phyloP scores from a whole-genome alignment of 2,113 vertebrate species.

The Trematomus loennbergii region DNA sequence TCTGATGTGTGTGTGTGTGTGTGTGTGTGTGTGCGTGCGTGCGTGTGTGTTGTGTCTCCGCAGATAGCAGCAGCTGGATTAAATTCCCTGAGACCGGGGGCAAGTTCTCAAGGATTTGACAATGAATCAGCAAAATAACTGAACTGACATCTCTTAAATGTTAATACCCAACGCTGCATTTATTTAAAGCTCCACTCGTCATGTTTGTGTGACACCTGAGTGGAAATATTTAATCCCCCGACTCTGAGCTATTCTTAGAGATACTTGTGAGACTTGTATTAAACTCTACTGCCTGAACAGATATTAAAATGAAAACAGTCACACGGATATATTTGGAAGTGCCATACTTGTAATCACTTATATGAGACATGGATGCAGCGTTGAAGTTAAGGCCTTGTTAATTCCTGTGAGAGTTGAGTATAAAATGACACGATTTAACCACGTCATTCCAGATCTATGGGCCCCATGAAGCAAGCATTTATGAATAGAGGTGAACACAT shows the following conservation, averaged over 20 bases:
- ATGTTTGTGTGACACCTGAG: constrained; percentile 39
- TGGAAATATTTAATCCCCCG: constrained; percentile 36
- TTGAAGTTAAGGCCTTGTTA: no score
- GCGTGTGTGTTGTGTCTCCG: constrained; percentile 62
- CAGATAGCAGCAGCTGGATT: constrained; percentile 56
- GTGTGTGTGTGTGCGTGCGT: no score
- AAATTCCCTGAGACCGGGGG: constrained; percentile 25
- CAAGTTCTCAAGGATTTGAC: constrained; percentile 55
- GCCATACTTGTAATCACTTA: no score
- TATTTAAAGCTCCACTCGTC: constrained; percentile 40
- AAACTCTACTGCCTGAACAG: no score
- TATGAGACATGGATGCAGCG: no score
- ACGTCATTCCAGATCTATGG: no score
- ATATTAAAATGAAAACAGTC: no score
- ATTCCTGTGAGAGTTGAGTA: no score
- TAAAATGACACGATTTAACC: no score
- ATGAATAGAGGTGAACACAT: no score
- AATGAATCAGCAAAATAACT: constrained; percentile 48
- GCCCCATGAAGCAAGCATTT: no score
- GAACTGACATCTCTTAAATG: constrained; percentile 38
- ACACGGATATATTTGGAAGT: no score
- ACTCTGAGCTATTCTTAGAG: constrained; percentile 37
- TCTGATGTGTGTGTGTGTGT: constrained; percentile 7
- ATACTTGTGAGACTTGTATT: background rate
- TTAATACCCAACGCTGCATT: constrained; percentile 44